phyloP scores from a whole-genome alignment of 2,888 invertebrate species.

The Anthophora plumipes region DNA sequence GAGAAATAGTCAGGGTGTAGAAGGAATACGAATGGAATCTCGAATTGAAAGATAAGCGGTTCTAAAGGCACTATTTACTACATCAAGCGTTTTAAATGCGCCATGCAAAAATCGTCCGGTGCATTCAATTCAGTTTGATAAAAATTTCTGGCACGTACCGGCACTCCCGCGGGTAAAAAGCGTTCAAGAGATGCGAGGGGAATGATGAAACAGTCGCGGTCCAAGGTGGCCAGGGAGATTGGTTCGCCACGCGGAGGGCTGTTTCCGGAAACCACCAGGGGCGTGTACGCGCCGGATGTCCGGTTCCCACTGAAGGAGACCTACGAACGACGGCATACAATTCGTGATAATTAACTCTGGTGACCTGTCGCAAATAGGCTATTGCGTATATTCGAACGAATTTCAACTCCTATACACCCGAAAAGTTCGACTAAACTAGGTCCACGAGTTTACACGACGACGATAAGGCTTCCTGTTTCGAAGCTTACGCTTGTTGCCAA shows the following conservation, averaged over 20 bases:
- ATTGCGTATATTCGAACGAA: background rate
- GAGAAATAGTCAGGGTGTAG: too few relatives aligned
- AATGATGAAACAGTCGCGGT: conserved; percentile 96
- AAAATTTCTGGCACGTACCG: conserved; percentile 86
- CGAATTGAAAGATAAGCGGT: too few relatives aligned
- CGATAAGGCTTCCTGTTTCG: conserved; percentile 11
- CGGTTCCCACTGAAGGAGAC: conserved; percentile 83
- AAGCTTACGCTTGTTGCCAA: background rate
- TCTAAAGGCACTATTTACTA: background rate
- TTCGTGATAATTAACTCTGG: conserved; percentile 39
- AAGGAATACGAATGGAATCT: too few relatives aligned
- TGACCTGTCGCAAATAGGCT: background rate
- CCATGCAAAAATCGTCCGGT: background rate
- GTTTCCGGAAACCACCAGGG: conserved; percentile 81
- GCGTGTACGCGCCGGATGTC: conserved; percentile 80
- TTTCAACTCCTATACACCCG: background rate
- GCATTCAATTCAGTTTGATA: background rate
- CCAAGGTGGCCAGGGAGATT: conserved; percentile 92
- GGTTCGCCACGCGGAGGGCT: conserved; percentile 87
- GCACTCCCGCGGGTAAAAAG: conserved; percentile 95
- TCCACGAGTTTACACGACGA: background rate
- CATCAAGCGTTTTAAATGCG: background rate
- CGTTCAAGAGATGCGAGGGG: conserved; percentile 95
- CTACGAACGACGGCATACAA: conserved; percentile 69
- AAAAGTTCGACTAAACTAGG: background rate